Conservation (phyloP, 2,888 invertebrate species). For the Lysandra coridon region DNA sequence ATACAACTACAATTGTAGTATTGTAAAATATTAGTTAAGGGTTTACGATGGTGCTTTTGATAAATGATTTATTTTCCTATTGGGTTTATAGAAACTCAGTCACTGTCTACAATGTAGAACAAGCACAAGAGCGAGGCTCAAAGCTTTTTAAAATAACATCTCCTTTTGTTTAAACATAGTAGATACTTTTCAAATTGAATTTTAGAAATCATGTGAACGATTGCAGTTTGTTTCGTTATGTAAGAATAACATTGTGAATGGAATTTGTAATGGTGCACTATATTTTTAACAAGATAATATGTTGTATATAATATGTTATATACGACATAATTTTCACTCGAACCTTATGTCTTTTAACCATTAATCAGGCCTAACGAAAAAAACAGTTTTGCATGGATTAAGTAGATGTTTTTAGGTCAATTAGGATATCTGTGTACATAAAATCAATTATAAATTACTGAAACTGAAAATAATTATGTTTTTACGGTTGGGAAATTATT, state of each 20-base stretch:
- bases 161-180: not conserved
- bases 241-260: not conserved
- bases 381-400: too few relatives aligned
- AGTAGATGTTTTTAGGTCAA: too few relatives aligned
- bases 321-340: not conserved
- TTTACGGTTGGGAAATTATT: too few relatives aligned
- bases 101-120: not conserved
- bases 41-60: constrained; percentile 21
- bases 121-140: not conserved
- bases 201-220: not conserved
- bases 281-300: not conserved
- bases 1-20: not conserved
- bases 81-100: not conserved
- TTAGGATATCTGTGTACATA: too few relatives aligned
- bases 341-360: not conserved
- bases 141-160: not conserved
- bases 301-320: not conserved
- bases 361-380: too few relatives aligned
- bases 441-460: too few relatives aligned
- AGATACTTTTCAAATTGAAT: not conserved
- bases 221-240: not conserved
- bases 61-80: constrained; percentile 3
- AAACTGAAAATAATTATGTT: too few relatives aligned
- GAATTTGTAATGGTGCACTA: not conserved
- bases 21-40: not conserved